Evolutionary conservation across 2,797 vertebrate genomes (phyloP).

Genomic region (Toxotes lorentzi): DNA sequence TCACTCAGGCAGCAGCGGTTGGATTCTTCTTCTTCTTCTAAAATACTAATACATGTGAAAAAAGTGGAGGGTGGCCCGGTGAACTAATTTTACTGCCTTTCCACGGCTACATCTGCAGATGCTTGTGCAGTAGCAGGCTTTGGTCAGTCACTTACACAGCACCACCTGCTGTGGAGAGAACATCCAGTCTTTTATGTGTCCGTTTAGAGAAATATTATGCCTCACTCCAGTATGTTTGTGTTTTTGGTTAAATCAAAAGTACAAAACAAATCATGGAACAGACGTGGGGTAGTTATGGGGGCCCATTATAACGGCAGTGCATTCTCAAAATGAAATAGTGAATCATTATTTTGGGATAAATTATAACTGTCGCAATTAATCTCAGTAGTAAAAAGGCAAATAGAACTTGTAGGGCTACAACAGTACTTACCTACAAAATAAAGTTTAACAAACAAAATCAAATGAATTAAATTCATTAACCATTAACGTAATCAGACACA

Average conservation of each 20-base stretch:
- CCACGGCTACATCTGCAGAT: constrained; percentile 16
- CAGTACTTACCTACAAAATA: constrained; percentile 48
- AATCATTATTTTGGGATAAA: constrained; percentile 13
- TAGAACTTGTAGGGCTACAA: constrained; percentile 16
- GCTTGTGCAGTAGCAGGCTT: constrained; percentile 40
- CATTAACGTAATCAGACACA: constrained; percentile 12
- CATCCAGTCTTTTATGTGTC: background rate
- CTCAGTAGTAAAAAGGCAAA: constrained; percentile 35
- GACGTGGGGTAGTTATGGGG: background rate
- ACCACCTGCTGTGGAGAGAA: constrained; percentile 22
- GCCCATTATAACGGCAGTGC: background rate
- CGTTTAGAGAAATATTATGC: background rate
- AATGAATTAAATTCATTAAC: constrained; percentile 26
- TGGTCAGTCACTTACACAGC: constrained; percentile 38
- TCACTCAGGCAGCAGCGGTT: constrained; percentile 21
- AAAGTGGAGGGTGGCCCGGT: constrained; percentile 22
- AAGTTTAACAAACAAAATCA: constrained; percentile 39
- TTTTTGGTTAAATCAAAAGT: constrained; percentile 51
- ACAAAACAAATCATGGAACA: constrained; percentile 30
- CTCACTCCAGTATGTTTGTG: background rate
- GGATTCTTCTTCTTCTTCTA: constrained; percentile 29
- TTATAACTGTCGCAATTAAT: constrained; percentile 30
- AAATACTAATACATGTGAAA: constrained; percentile 28
- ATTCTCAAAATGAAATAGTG: constrained; percentile 21
- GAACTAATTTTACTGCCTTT: constrained; percentile 13